Percentiles rank a stretch among this genome's conserved stretches.
These are phyloP conservation scores for Hemiscyllium ocellatum DNA, from an alignment of 2,113 vertebrate genomes.

Conservation along the genomic window DNA sequence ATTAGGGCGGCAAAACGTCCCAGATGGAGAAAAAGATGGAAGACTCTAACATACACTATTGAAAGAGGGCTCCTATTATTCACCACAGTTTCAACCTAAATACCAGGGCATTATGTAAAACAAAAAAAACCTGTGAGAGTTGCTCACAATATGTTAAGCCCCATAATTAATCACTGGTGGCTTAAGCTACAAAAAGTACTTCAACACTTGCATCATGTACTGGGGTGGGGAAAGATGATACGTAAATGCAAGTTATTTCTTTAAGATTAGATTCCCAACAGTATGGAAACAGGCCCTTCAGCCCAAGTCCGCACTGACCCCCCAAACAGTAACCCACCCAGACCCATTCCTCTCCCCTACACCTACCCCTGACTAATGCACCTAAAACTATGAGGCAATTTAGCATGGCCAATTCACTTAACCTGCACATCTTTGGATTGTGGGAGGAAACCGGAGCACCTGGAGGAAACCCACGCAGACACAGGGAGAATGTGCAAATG, in stretches of 20 bases:
- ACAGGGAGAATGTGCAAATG: too few species aligned
- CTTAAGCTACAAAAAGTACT: background rate
- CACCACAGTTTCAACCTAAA: background rate
- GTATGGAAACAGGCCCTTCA: too few species aligned
- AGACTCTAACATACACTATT: background rate
- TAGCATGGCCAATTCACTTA: too few species aligned
- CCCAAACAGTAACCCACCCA: too few species aligned
- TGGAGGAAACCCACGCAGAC: too few species aligned
- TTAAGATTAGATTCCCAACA: background rate
- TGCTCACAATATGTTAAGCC: background rate
- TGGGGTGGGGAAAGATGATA: background rate
- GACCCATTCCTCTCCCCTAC: too few species aligned
- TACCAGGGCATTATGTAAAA: background rate
- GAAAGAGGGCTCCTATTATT: background rate
- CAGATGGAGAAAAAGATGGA: background rate
- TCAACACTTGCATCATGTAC: background rate
- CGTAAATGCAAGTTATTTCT: background rate
- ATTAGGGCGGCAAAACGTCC: constrained; percentile 20
- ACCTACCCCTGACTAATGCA: too few species aligned
- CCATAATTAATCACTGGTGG: background rate
- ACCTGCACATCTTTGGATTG: too few species aligned
- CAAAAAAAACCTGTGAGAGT: background rate
- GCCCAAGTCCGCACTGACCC: too few species aligned
- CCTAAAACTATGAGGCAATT: too few species aligned
- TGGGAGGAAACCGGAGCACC: too few species aligned